phyloP scores from a whole-genome alignment of 2,113 vertebrate species.

The Corydoras maculifer region DNA sequence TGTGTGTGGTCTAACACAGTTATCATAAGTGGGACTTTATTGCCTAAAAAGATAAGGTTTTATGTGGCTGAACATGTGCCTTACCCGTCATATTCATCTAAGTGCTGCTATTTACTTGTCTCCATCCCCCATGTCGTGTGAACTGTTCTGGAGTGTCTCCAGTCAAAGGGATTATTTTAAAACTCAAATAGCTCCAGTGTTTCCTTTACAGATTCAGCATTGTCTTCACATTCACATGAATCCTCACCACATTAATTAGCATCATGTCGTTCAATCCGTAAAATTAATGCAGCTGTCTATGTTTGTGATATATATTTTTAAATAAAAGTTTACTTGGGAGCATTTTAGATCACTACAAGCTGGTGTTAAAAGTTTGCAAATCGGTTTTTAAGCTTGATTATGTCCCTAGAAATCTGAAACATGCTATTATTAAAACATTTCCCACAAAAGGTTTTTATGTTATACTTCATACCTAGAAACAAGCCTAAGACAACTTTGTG shows the following conservation, averaged over 20 bases:
- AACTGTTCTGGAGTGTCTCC: conserved; percentile 51
- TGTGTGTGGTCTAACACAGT: no score
- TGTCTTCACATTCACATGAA: conserved; percentile 30
- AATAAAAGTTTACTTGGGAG: not conserved
- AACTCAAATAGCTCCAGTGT: conserved; percentile 58
- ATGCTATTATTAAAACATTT: no score
- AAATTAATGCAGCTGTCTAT: no score
- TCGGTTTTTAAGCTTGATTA: no score
- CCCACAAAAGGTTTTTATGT: no score
- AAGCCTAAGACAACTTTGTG: no score
- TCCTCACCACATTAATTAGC: conserved; percentile 14
- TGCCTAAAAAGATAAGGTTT: conserved; percentile 49
- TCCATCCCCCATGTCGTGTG: conserved; percentile 43
- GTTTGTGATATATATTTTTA: not conserved
- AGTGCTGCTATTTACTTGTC: conserved; percentile 17
- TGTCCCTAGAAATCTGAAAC: no score
- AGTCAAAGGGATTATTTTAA: conserved; percentile 59
- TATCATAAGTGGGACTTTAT: no score
- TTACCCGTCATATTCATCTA: conserved; percentile 34
- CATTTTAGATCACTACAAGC: not conserved
- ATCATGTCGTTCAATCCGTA: not conserved
- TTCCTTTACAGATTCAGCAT: conserved; percentile 53
- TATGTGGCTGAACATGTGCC: conserved; percentile 45
- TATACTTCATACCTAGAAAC: no score
- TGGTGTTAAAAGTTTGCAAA: no score